Evolutionary conservation across 2,888 invertebrate genomes (phyloP).

Genomic region (Adelognathus sp.): DNA sequence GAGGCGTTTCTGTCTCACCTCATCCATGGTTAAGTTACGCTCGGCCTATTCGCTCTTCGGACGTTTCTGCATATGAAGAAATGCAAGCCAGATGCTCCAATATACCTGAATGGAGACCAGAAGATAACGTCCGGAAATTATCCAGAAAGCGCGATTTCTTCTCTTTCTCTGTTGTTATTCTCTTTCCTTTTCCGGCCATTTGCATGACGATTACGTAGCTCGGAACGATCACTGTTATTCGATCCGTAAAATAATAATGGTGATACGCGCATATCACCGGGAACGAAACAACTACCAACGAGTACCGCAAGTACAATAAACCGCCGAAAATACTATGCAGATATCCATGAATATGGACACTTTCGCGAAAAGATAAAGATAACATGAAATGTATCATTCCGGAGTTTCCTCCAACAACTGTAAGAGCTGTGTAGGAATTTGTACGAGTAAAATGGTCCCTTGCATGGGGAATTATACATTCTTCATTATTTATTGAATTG

Average conservation of each 20-base stretch:
- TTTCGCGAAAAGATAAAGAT: no score
- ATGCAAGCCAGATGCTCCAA: slow-evolving; percentile 9
- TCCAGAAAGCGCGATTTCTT: slow-evolving; percentile 3
- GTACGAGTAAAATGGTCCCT: no score
- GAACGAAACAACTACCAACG: background rate
- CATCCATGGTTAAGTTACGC: background rate
- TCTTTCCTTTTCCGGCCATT: slow-evolving; percentile 25
- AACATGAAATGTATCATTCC: no score
- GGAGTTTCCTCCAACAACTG: no score
- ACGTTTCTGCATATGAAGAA: slow-evolving; percentile 6
- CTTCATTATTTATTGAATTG: no score
- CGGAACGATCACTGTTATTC: slow-evolving; percentile 23
- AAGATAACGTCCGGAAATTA: slow-evolving; percentile 28
- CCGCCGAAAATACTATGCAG: background rate
- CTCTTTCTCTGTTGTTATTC: background rate
- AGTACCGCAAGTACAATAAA: background rate
- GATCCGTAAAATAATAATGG: slow-evolving; percentile 1
- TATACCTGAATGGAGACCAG: background rate
- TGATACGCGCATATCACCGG: slow-evolving; percentile 5
- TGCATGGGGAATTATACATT: no score
- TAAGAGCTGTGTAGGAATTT: no score
- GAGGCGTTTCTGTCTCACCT: background rate
- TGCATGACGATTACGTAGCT: background rate
- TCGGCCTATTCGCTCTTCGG: background rate
- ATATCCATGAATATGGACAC: no score